Evolutionary conservation across 2,113 vertebrate genomes (phyloP), one percentile per base, ranked within the genome.

Genomic region (Austrofundulus limnaeus): DNA sequence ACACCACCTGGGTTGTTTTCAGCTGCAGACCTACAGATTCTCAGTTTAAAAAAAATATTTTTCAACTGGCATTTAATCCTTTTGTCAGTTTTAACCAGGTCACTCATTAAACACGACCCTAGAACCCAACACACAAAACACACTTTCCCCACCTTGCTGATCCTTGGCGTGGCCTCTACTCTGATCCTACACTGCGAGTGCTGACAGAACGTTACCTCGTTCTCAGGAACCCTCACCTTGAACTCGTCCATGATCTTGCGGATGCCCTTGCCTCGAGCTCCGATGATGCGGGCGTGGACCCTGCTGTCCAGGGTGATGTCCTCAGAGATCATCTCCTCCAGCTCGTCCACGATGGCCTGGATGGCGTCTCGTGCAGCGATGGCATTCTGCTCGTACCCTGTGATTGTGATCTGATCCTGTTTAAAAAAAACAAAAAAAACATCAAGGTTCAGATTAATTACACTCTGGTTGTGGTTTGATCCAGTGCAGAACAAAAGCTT

Each of bases 241-340:
- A 98, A 99, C 60, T 99, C 97, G 28, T 98, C 97, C 97, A 99
- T 99, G 89, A 98, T 95, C 80, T 95, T 98, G 65, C 96, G 96
- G 86, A 99, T 96, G 80, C 95, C 96, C 86, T 98, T 99, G 53
- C 97, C 97, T 0, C 96, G 94, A 4, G 94, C 96, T 0, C 97
- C 97, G 0, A 99, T 99, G 70, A 99, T 97, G 70, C 97, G 96
- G 1, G 97, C 96, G 0, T 99, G 97, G 21, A 99, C 96, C 0
- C 94, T 94, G 88, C 95, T 95, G 90, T 98, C 96, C 79, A 99
- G 89, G 0, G 92, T 94, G 68, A 99, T 94, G 7, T 98, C 94
- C 89, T 98, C 96, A 0, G 94, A 95, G 11, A 99, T 93, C 97
- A 98, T 98, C 81, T 98, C 96, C 67, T 99, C 97, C 45, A 99